Evolutionary conservation across 2,797 vertebrate genomes (phyloP).

Genomic region (Pipistrellus kuhlii): DNA sequence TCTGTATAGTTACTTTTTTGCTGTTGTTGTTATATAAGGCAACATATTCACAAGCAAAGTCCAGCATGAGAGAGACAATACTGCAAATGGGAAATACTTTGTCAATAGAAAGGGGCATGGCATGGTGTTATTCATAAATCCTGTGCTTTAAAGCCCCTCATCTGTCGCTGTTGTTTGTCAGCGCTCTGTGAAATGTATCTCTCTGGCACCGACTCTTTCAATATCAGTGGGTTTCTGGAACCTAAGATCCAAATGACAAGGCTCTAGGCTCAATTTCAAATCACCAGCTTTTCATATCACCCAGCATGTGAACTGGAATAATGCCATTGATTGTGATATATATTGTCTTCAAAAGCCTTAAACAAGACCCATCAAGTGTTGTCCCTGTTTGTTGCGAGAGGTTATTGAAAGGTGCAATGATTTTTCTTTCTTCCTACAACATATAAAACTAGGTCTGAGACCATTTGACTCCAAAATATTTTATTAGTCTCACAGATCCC

Average conservation of each 20-base stretch:
- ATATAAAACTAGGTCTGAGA: not conserved
- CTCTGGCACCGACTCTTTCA: not conserved
- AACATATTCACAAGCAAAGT: not conserved
- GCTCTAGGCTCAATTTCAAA: not conserved
- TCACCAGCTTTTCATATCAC: not conserved
- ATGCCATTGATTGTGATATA: not conserved
- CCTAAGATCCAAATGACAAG: not conserved
- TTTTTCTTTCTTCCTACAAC: not conserved
- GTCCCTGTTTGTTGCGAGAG: not conserved
- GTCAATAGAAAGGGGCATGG: not conserved
- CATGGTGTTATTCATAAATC: not conserved
- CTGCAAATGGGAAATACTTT: conserved; percentile 12
- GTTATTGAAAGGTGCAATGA: not conserved
- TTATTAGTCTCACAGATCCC: not conserved
- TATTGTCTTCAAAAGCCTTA: not conserved
- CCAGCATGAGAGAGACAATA: not conserved
- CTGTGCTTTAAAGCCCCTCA: not conserved
- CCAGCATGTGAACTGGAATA: not conserved
- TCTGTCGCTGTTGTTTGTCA: not conserved
- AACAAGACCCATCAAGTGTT: not conserved
- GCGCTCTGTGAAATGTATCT: not conserved
- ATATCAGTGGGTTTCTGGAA: not conserved
- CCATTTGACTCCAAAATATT: not conserved
- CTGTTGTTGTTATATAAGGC: not conserved
- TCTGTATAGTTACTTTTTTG: not conserved